Evolutionary conservation across 2,888 invertebrate species (phyloP).

Genomic region (Heliconius sara): DNA sequence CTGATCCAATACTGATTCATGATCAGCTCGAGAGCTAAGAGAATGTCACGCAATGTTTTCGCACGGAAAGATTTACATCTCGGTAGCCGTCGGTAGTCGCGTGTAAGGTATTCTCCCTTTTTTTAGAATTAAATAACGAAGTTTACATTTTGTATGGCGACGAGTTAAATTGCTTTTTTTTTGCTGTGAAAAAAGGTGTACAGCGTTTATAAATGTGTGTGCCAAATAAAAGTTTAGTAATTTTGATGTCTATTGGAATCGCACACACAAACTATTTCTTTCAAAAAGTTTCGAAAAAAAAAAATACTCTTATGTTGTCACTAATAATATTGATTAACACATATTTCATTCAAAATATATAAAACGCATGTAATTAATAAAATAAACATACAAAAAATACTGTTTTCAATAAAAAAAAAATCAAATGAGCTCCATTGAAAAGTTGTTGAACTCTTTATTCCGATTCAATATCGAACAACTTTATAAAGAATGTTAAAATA

Average conservation of each 20-base stretch:
- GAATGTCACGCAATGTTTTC: constrained; percentile 65
- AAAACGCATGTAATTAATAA: neutral
- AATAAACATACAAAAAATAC: neutral
- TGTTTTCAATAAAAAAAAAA: constrained; percentile 11
- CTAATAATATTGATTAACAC: neutral
- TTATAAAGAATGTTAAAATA: constrained; percentile 31
- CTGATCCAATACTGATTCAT: constrained; percentile 25
- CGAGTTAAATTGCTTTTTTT: neutral
- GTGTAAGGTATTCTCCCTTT: constrained; percentile 61
- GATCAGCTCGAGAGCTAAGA: constrained; percentile 54
- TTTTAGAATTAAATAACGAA: constrained; percentile 22
- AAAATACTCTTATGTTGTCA: neutral
- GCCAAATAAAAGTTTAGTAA: neutral
- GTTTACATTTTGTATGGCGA: constrained; percentile 24
- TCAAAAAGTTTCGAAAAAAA: neutral
- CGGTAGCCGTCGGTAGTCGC: constrained; percentile 58
- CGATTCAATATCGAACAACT: constrained; percentile 20
- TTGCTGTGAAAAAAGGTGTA: neutral
- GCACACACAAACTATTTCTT: neutral
- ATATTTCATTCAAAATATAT: neutral
- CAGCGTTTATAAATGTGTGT: neutral
- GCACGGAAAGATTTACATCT: constrained; percentile 69
- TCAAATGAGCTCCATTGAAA: constrained; percentile 12
- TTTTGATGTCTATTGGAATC: neutral
- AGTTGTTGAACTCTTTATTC: constrained; percentile 27